These are phyloP conservation scores for Bos taurus DNA, from an alignment of 2,113 vertebrate genomes.

Conservation along the genomic window DNA sequence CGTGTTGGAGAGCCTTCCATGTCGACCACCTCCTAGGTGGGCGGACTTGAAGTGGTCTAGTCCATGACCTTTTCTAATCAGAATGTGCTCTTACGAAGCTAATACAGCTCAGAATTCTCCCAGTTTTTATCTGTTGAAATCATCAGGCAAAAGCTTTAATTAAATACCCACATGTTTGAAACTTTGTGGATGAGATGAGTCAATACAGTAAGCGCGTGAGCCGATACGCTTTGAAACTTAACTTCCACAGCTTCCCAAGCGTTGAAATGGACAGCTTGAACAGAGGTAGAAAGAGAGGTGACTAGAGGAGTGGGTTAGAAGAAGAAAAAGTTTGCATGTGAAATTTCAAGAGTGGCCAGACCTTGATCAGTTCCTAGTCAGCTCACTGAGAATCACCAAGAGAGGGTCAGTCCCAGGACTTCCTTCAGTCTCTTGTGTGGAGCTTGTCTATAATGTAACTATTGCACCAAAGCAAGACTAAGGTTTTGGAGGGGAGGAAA, in stretches of 20 bases:
- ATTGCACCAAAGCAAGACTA: neutral
- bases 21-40: neutral
- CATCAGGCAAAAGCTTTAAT: conserved; percentile 42
- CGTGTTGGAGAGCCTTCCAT: neutral
- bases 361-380: neutral
- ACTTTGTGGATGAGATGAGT: conserved; percentile 39
- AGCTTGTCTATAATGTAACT: neutral
- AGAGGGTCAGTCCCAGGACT: neutral
- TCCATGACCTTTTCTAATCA: conserved; percentile 29
- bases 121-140: conserved; percentile 57
- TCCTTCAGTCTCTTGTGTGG: neutral
- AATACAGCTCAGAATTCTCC: neutral
- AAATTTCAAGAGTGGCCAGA: neutral
- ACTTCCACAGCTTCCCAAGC: neutral
- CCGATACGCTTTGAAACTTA: neutral
- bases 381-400: neutral
- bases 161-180: conserved; percentile 59
- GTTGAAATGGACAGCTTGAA: conserved; percentile 2
- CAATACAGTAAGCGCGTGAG: neutral
- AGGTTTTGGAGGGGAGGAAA: neutral
- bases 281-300: neutral
- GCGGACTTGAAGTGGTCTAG: neutral
- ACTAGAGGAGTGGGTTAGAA: neutral
- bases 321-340: neutral
- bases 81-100: neutral